Base-by-base conservation (phyloP, 2,113 vertebrate genomes). In the Mola mola region DNA sequence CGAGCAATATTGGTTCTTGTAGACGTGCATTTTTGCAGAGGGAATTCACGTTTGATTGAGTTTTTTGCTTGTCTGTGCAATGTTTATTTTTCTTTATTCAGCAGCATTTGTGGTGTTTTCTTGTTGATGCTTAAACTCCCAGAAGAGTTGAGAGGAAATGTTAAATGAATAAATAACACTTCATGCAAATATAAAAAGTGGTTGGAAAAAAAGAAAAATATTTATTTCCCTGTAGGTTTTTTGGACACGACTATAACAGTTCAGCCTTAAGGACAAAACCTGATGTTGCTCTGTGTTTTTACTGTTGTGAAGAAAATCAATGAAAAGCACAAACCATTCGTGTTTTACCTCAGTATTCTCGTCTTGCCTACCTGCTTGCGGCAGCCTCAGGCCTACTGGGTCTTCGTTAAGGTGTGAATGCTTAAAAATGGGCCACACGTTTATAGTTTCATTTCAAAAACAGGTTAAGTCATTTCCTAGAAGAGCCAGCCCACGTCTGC, bases 1-100 rank as follows among this genome's bases (percentile, higher is more conserved):
- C 29, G 2, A 72, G 78, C 59, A 41, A 43, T 51, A 38, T 46
- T 24, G 33, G 11, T 52, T 70, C 46, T 59, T 36, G 33, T 55
- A 74, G 49, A 29, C 26, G 52, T 57, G 11, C 10, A 47, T 58
- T 64, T 58, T 10, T 29, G 47, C 41, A 16, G 60, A n/a, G 19
- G 26, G 28, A 42, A 72, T 17, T n/a, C 51, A 69, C 40, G 29
- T 29, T 33, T 47, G 66, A 75, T 47, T 29, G 37, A 56, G 9
- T 52, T 72, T 37, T 58, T 72, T 63, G 22, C 8, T 2, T 31
- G 47, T 36, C 12, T 13, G 1, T 16, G 31, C 9, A 28, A 10
- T 19, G n/a, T n/a, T n/a, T n/a, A n/a, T 26, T 49, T 29, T 5
- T 9, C 28, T 16, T 26, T 19, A 70, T 53, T 34, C 17, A 8